phyloP scores from a whole-genome alignment of 2,888 invertebrate species.

The Rhagonycha lutea region DNA sequence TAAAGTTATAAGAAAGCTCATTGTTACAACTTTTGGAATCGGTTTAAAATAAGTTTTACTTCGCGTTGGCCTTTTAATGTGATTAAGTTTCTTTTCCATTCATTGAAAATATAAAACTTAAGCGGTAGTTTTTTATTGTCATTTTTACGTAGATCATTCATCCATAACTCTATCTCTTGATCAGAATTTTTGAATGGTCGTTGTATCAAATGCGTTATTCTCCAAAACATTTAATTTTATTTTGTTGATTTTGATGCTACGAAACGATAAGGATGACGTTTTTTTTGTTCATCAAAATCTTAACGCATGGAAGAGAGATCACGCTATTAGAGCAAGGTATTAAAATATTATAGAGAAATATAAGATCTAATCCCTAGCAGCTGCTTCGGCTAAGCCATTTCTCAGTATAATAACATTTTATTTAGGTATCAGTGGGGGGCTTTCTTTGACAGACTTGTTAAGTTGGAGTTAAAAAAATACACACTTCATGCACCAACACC shows the following conservation, averaged over 20 bases:
- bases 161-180: constrained; percentile 37
- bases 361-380: constrained; percentile 46
- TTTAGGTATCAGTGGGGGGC: constrained; percentile 44
- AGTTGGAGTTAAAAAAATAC: constrained; percentile 46
- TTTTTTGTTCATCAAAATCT: neutral
- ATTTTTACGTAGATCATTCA: constrained; percentile 19
- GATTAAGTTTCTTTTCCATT: constrained; percentile 17
- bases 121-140: constrained; percentile 22
- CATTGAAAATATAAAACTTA: constrained; percentile 18
- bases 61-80: constrained; percentile 11
- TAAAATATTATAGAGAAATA: constrained; percentile 35
- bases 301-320: constrained; percentile 13
- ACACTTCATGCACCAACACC: constrained; percentile 48
- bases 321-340: constrained; percentile 19
- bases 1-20: constrained; percentile 3
- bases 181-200: constrained; percentile 33
- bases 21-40: constrained; percentile 6
- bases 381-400: constrained; percentile 47
- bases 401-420: constrained; percentile 51
- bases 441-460: constrained; percentile 48
- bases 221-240: constrained; percentile 7
- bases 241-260: neutral
- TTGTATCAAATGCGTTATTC: constrained; percentile 27
- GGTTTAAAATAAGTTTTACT: constrained; percentile 10
- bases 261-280: neutral